Evolutionary conservation across 2,888 invertebrate genomes (phyloP), one percentile per base, ranked within the genome.

Genomic region (Parelbella ahira): DNA sequence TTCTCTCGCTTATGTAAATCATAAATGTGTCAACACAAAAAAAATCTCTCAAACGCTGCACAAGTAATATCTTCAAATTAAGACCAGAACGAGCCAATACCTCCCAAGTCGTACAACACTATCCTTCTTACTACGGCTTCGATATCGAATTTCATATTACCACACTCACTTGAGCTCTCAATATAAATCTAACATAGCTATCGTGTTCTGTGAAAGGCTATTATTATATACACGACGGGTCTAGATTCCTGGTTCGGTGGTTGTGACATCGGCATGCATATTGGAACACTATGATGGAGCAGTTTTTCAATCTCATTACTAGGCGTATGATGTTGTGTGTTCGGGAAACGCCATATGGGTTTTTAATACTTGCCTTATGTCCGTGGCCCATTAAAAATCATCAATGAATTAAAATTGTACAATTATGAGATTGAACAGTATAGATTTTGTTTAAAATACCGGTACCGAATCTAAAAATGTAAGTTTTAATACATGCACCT

Each of bases 91-190:
- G 5, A 25, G 11, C 15, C 19, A 9, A 32, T 4, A 19, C 11
- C 13, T 8, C 18, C 20, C 19, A 15, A 36, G 36, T 38, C 15
- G 39, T 24, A 32, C 24, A 24, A 2, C n/a, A 7, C 29, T 10
- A n/a, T 7, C 24, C 12, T 29, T 29, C n/a, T n/a, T n/a, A n/a
- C 18, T 32, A 39, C 11, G 39, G 39, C 25, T 39, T 39, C 39
- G 18, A 39, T 39, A 39, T 39, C 39, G 32, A 39, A 39, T 39
- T 39, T 39, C 39, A 8, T 7, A 8, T 19, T 8, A 19, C 39
- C 39, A 25, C 1, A 12, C 5, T 13, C 30, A 5, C 12, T n/a
- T 19, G 39, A 25, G 3, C 39, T 9, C 19, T 5, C 3, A 38
- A 38, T 29, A 32, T 25, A n/a, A 19, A 19, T 19, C 12, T 9